Conservation (phyloP, 2,113 vertebrate genomes). For the Ictidomys tridecemlineatus region DNA sequence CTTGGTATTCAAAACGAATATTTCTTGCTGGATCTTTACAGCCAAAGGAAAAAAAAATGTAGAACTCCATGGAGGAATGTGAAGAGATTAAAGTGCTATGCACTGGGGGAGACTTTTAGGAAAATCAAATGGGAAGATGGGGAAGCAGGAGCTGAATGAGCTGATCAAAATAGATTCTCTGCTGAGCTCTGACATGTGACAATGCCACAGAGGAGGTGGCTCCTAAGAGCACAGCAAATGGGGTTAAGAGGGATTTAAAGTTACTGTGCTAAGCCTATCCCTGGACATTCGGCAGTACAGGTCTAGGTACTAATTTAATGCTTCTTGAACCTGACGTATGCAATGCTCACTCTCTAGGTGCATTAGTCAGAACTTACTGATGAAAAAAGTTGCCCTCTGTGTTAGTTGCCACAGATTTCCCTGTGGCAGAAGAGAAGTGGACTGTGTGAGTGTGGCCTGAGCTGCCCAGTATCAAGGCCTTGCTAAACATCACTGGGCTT, state of each 20-base stretch:
- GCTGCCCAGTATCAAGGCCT: not conserved
- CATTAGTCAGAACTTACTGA: not conserved
- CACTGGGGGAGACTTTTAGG: not conserved
- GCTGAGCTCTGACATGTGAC: not conserved
- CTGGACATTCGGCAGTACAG: not conserved
- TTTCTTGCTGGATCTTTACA: not conserved
- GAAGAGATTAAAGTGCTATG: not conserved
- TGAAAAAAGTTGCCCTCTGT: not conserved
- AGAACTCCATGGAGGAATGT: not conserved
- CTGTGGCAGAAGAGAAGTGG: not conserved
- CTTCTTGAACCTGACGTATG: not conserved
- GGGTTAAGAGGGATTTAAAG: not conserved
- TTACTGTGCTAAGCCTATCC: not conserved
- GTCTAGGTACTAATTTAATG: not conserved
- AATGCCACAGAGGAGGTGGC: too few species aligned
- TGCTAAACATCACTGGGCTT: not conserved
- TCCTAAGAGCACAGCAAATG: not conserved
- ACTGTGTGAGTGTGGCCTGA: not conserved
- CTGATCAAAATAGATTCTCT: not conserved
- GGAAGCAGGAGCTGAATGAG: not conserved
- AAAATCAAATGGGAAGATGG: not conserved
- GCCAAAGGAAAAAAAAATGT: not conserved
- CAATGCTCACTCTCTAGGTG: not conserved
- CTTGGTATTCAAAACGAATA: not conserved
- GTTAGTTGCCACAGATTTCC: not conserved